Evolutionary conservation across 2,797 vertebrate genomes (phyloP), one percentile per base, ranked within the genome.

Genomic region (Nyctalus aviator): DNA sequence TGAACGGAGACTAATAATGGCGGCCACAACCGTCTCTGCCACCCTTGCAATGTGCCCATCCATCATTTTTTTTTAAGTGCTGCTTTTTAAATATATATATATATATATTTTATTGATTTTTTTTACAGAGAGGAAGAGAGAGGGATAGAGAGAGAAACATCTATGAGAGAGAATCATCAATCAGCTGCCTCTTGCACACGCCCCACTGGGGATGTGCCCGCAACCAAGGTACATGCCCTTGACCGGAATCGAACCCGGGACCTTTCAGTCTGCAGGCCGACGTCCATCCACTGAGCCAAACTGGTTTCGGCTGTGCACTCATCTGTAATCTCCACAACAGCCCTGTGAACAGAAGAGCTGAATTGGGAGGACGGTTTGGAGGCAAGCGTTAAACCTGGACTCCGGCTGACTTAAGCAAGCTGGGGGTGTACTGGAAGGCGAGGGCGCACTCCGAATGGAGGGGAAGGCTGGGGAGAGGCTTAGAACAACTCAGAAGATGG

Each of bases 271-370:
- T 10, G 4, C 44, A 9, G 44, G 44, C 44, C 10, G 44, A 44
- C 44, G 44, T 44, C 44, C 10, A 44, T 44, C 44, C 44, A 44
- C 44, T 44, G 44, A 44, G 44, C 44, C 44, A 44, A 44, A 11
- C 44, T 10, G 44, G 44, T 44, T 11, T 11, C 44, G 9, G 44
- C 37, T 1, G 1, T 6, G 7, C 3, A 0, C n/a, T 55, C 32
- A 11, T 64, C 32, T 71, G 44, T 48, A 12, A 41, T 46, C 30
- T 73, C 27, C 21, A 27, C 0, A 1, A 30, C 10, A 14, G n/a
- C 23, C 27, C 27, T 35, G 1, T 20, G 88, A 55, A 25, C 7
- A 46, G 20, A 62, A 76, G 84, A 4, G 72, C 88, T 81, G 41
- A 32, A 5, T 10, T n/a, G 30, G 13, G 48, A 79, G 64, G 71